Evolutionary conservation across 2,113 vertebrate species (phyloP).

Genomic region (Grantiella picta): DNA sequence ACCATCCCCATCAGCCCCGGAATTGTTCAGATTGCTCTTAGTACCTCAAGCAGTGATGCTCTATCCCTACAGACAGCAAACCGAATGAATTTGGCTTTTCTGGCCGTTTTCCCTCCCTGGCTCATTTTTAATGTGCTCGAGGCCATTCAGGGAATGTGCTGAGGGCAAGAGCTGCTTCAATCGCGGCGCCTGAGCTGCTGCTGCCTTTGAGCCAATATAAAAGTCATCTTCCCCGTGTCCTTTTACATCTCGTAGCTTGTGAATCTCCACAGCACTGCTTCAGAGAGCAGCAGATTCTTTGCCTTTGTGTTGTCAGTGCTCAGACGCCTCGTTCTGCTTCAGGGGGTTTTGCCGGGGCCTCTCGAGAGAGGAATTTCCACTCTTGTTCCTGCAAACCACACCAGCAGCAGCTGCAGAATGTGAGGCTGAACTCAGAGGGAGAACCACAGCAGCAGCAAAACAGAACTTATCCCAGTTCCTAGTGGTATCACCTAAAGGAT

Average conservation of each 20-base stretch:
- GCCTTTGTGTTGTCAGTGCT: not conserved
- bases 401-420: not conserved
- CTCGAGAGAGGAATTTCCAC: not conserved
- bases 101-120: not conserved
- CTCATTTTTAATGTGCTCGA: not conserved
- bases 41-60: not conserved
- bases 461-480: not conserved
- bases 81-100: not conserved
- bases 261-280: not conserved
- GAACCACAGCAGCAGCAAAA: not conserved
- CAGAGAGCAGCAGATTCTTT: not conserved
- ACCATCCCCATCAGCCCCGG: not conserved
- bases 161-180: not conserved
- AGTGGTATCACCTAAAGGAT: not conserved
- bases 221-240: slow-evolving; percentile 2
- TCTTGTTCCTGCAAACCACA: not conserved
- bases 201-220: not conserved
- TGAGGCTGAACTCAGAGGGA: not conserved
- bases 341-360: not conserved
- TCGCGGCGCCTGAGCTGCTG: not conserved
- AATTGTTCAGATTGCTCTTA: not conserved
- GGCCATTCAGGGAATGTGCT: not conserved
- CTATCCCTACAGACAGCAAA: not conserved
- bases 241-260: not conserved
- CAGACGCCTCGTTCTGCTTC: not conserved